phyloP scores from a whole-genome alignment of 1,140 invertebrate genomes.

The Agrypnia vestita region DNA sequence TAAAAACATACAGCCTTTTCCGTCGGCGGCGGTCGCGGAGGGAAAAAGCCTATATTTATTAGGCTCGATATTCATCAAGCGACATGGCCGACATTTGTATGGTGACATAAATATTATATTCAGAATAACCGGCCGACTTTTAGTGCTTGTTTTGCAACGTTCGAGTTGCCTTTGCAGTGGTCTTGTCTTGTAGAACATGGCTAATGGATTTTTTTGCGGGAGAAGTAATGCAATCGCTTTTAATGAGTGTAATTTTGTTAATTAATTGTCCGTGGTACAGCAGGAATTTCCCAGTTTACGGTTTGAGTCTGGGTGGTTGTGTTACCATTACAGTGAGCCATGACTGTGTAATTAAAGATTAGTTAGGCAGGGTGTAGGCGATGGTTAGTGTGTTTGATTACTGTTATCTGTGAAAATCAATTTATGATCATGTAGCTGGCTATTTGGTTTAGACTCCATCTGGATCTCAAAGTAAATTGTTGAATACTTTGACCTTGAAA shows the following conservation, averaged over 20 bases:
- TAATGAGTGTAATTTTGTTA: constrained; percentile 49
- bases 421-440: not conserved
- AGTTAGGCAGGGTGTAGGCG: not conserved
- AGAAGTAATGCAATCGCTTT: constrained; percentile 10
- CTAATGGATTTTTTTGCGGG: constrained; percentile 27
- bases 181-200: constrained; percentile 22
- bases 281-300: constrained; percentile 17
- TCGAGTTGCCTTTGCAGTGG: not conserved
- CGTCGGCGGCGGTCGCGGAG: constrained; percentile 4
- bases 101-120: constrained; percentile 45
- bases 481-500: too few relatives aligned
- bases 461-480: not conserved
- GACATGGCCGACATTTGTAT: constrained; percentile 34
- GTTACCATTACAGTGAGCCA: constrained; percentile 20
- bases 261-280: constrained; percentile 30
- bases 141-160: constrained; percentile 27
- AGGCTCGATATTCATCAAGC: constrained; percentile 16
- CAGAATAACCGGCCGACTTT: constrained; percentile 11
- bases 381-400: not conserved
- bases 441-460: constrained; percentile 4
- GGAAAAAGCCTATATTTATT: constrained; percentile 29
- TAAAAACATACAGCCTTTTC: not conserved
- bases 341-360: constrained; percentile 38
- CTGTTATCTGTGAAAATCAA: constrained; percentile 32
- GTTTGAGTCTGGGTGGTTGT: constrained; percentile 27